These are phyloP conservation scores for Hyperoplus immaculatus DNA, from an alignment of 2,797 vertebrate genomes.

Conservation along the genomic window DNA sequence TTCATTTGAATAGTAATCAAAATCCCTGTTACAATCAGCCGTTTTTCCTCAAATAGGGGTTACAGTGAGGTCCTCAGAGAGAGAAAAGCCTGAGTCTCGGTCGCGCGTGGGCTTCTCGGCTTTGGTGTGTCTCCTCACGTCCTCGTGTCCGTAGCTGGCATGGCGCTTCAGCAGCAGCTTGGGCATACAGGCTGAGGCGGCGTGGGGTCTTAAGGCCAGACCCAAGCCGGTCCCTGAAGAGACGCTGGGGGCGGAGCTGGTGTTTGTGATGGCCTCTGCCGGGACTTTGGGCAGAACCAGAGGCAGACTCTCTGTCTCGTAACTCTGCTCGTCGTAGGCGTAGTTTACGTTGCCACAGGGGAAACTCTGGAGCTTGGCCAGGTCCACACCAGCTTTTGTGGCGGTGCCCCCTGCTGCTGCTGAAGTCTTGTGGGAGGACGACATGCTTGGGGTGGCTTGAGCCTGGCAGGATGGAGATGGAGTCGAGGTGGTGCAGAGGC, in stretches of 20 bases:
- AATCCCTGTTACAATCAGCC: slow-evolving; percentile 4
- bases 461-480: slow-evolving; percentile 78
- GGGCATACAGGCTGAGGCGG: slow-evolving; percentile 71
- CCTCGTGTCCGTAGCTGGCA: slow-evolving; percentile 88
- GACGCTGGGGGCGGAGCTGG: slow-evolving; percentile 61
- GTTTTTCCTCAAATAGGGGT: slow-evolving; percentile 82
- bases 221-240: slow-evolving; percentile 63
- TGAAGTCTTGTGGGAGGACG: slow-evolving; percentile 59
- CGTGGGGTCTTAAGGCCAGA: slow-evolving; percentile 60
- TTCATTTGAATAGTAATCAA: slow-evolving; percentile 8
- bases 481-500: slow-evolving; percentile 71
- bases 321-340: slow-evolving; percentile 90
- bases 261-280: slow-evolving; percentile 65
- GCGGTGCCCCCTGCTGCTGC: slow-evolving; percentile 35
- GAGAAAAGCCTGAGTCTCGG: slow-evolving; percentile 92
- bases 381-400: slow-evolving; percentile 77
- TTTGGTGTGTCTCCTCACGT: slow-evolving; percentile 85
- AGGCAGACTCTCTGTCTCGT: slow-evolving; percentile 81
- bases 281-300: slow-evolving; percentile 73
- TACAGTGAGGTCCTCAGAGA: slow-evolving; percentile 93
- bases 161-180: slow-evolving; percentile 87
- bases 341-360: slow-evolving; percentile 94
- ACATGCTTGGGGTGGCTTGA: slow-evolving; percentile 60
- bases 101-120: slow-evolving; percentile 88
- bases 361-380: slow-evolving; percentile 91